Evolutionary conservation across 2,797 vertebrate species (phyloP), one percentile per base, ranked within the genome.

Genomic region (Rhabdomys pumilio): DNA sequence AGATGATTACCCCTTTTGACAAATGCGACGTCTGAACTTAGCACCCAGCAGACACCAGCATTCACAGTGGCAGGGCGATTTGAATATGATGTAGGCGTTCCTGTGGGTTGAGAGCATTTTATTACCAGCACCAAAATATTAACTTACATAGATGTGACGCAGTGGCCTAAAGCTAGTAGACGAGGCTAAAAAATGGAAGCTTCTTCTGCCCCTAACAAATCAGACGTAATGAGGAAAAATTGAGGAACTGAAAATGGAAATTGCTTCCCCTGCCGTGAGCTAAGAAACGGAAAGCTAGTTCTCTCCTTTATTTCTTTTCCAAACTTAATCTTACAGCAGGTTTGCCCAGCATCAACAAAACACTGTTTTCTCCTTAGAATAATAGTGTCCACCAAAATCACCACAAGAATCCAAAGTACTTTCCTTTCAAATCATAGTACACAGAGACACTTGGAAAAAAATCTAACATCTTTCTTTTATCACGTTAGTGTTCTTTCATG

Each of bases 211-310:
- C 47, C 17, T 96, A 98, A 90, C 59, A 97, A 96, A 90, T 95
- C 85, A 29, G 89, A 89, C 82, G 57, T 88, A 96, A 92, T 57
- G 44, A 98, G 55, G 4, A 84, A 95, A 96, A 53, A 89, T 88
- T 77, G 95, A 90, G 86, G 89, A 69, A 69, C 96, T 96, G 77
- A 93, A 97, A 96, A 95, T 67, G 91, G 93, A 95, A 95, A 96
- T 95, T 14, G 81, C 9, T 72, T 97, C 6, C 87, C 96, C 76
- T 91, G 29, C 38, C 96, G 90, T 93, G 84, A 96, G 34, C 47
- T 91, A 85, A 79, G 59, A 96, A 97, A 96, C 22, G 1, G 89
- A 61, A 65, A 95, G 92, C 96, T 93, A 11, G 93, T 47, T 92
- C 94, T 75, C 79, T n/a, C 73, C 7, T 4, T 80, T 91, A 93